Percentiles rank a stretch among this genome's conserved stretches.
phyloP scores from a whole-genome alignment of 2,888 invertebrate species.

The Campoletis raptor region DNA sequence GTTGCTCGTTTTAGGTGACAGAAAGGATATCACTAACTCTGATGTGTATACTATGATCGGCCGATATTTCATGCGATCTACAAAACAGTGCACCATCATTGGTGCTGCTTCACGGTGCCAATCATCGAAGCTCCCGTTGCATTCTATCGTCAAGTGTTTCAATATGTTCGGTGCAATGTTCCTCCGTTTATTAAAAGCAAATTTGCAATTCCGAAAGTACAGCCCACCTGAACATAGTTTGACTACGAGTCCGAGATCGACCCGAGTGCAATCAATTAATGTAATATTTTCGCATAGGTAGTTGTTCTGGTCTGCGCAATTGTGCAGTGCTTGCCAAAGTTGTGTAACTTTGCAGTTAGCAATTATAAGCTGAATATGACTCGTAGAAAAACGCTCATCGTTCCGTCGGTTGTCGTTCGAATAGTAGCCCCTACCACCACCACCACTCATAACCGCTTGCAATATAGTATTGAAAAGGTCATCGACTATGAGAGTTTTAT shows the following conservation, averaged over 20 bases:
- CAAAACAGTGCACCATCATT: not conserved
- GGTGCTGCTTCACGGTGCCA: not conserved
- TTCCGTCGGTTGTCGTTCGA: not conserved
- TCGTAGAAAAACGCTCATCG: not conserved
- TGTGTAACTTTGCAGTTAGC: not conserved
- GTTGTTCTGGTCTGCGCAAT: not conserved
- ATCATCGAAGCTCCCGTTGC: not conserved
- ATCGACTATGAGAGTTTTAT: not conserved
- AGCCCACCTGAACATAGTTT: not conserved
- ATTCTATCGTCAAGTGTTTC: not conserved
- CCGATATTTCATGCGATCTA: not conserved
- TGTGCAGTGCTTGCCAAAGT: not conserved
- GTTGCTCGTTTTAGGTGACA: not conserved
- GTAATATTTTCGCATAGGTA: not conserved
- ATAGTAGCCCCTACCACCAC: not conserved
- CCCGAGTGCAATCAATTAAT: not conserved
- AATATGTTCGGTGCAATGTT: not conserved
- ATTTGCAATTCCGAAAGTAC: not conserved
- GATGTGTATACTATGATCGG: not conserved
- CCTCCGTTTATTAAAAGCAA: not conserved
- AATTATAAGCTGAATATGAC: not conserved
- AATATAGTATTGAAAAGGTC: not conserved
- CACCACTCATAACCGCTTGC: not conserved
- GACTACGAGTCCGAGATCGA: not conserved
- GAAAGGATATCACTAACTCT: not conserved